Base-by-base conservation (phyloP, 2,113 vertebrate species). In the Puntigrus tetrazona region DNA sequence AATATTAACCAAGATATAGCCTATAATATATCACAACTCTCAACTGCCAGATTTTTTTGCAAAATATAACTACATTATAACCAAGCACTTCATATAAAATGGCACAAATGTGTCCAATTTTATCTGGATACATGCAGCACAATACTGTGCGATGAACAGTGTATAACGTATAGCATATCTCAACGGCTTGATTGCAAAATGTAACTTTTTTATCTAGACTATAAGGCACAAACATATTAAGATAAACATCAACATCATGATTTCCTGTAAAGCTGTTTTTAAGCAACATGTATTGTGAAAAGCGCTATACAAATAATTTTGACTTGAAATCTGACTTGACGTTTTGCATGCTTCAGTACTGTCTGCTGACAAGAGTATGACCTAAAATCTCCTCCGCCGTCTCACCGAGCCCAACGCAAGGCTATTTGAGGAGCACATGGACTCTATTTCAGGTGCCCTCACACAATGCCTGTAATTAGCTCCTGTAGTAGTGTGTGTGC, bases 401-500 rank as follows among this genome's bases (percentile, higher is more conserved):
- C 52, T 55, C 81, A 25, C 34, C 18, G 20, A 82, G 36, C 27
- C 2, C 6, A 83, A 31, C 45, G 41, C 14, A 3, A 34, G 65
- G 50, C 41, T 83, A 57, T 63, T 52, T 82, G 36, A 67, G 63
- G 67, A 76, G 69, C 76, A 69, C 72, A 67, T 7, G 18, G 14
- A 25, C 22, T 36, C 74, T 67, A 41, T 79, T 45, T 78, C 81
- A 87, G 82, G 72, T 84, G 69, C 34, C 79, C 78, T 84, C 27
- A 38, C 57, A 84, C 82, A 75, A 84, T 63, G 55, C 25, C 63
- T 81, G 45, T n/a, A 84, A 84, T 87, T 84, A 84, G 78, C 67
- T 84, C 70, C n/a, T 61, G 73, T 69, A 69, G 43, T 78, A 59
- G 38, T 50, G 74, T 57, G 75, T 77, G 45, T 11, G 20, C 16